Conservation (phyloP, 2,888 invertebrate species). For the Holacanthella duospinosa region DNA sequence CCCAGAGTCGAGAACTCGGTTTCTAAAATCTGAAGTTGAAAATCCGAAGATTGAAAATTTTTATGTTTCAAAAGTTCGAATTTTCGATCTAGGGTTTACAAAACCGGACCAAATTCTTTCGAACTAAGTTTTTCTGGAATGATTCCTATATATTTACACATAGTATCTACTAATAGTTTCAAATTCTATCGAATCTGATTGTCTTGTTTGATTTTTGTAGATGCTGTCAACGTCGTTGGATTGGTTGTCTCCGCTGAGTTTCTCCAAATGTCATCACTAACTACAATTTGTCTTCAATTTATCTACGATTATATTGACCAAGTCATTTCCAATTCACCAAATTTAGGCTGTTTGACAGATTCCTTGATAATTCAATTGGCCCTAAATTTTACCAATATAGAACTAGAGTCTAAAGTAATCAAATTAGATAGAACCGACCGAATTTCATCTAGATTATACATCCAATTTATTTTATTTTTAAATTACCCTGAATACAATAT, state of each 20-base stretch:
- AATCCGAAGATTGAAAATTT: too few species aligned
- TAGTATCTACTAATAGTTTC: too few species aligned
- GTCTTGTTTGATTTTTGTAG: slow-evolving; percentile 44
- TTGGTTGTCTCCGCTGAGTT: slow-evolving; percentile 90
- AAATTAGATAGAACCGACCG: slow-evolving; percentile 80
- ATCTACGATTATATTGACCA: slow-evolving; percentile 79
- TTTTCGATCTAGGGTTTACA: too few species aligned
- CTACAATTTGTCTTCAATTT: slow-evolving; percentile 73
- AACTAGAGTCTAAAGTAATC: slow-evolving; percentile 55
- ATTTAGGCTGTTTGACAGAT: slow-evolving; percentile 79
- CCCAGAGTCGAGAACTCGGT: too few species aligned
- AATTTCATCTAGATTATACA: slow-evolving; percentile 70
- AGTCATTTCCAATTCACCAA: slow-evolving; percentile 72
- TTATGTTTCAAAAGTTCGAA: too few species aligned
- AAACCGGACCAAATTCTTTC: too few species aligned
- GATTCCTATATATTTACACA: too few species aligned
- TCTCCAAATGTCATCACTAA: slow-evolving; percentile 79
- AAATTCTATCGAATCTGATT: not conserved
- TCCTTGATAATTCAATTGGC: slow-evolving; percentile 53
- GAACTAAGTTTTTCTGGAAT: too few species aligned
- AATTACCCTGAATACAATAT: slow-evolving; percentile 65
- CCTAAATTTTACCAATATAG: slow-evolving; percentile 75
- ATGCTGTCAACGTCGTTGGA: slow-evolving; percentile 76
- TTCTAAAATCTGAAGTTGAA: too few species aligned
- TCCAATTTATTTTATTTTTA: slow-evolving; percentile 67